Evolutionary conservation across 1,140 invertebrate genomes (phyloP), one percentile per base, ranked within the genome.

Genomic region (Bombus turneri): DNA sequence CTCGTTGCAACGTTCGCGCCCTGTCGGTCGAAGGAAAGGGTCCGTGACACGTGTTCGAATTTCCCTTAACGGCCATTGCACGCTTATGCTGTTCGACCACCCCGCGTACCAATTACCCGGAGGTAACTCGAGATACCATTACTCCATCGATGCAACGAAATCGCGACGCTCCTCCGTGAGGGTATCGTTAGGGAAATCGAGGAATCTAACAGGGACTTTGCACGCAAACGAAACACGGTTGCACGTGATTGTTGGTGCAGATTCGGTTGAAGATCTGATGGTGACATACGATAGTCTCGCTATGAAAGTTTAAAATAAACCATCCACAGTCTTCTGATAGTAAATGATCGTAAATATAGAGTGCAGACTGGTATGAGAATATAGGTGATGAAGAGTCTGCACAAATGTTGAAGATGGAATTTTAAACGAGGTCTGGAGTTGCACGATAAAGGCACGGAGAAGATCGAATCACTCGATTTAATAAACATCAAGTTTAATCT

Each of bases 11-110:
- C 79, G 81, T 81, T 89, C 84, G 66, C 87, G 69, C 81, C 81
- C 75, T 71, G 71, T n/a, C 31, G 68, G 8, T 10, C 57, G 13
- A 15, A 34, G 62, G 34, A 83, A 84, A 86, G 81, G 86, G 81
- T 72, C 73, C 78, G 64, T 68, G 81, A 88, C 86, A 86, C 59
- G 81, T 89, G 84, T 88, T 89, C 83, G 81, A 90, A 86, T 78
- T 85, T 82, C 72, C 81, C 81, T 85, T 79, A 88, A 87, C 88
- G 83, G 76, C 53, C 53, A 43, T n/a, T 53, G 47, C 72, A 71
- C 78, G 34, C 5, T 53, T 53, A 22, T 53, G 47, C 34, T 81
- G 15, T 37, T 39, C 10, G 75, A 37, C 79, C 88, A 64, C 77
- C 72, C 85, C 41, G 64, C 31, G 34, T 75, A 41, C 5, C 57